Conservation (phyloP, 2,797 vertebrate species). For the Notolepis coatsorum region DNA sequence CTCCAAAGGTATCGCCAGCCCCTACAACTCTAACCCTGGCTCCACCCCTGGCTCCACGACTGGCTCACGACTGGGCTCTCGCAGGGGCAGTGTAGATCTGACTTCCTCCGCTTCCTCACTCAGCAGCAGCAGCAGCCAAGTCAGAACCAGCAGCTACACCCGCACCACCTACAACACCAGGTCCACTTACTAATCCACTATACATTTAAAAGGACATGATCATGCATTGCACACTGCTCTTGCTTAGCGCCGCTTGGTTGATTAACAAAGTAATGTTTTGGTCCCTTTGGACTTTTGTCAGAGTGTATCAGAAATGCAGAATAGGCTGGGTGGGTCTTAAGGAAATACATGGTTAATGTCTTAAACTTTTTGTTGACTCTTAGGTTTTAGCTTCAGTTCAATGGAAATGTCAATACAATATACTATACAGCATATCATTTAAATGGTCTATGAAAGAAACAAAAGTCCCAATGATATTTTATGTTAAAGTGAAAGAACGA, state of each 20-base stretch:
- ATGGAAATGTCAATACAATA: too few relatives aligned
- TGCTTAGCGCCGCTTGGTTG: slow-evolving; percentile 4
- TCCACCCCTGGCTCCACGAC: slow-evolving; percentile 87
- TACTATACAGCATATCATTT: too few relatives aligned
- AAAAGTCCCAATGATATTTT: slow-evolving; percentile 7
- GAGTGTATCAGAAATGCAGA: slow-evolving; percentile 15
- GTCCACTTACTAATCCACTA: slow-evolving; percentile 19
- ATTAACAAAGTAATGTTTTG: background rate
- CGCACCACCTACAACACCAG: slow-evolving; percentile 40
- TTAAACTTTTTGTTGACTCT: slow-evolving; percentile 7
- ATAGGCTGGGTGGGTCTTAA: background rate
- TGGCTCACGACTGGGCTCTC: slow-evolving; percentile 80
- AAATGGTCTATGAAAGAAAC: slow-evolving; percentile 11
- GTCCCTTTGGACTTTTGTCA: background rate
- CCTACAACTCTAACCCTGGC: slow-evolving; percentile 92
- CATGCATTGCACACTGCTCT: background rate
- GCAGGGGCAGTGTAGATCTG: slow-evolving; percentile 90
- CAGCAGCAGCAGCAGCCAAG: slow-evolving; percentile 46
- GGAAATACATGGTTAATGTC: background rate
- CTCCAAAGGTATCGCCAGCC: slow-evolving; percentile 94
- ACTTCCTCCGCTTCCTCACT: slow-evolving; percentile 59
- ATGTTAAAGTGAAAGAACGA: slow-evolving; percentile 3
- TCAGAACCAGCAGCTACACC: slow-evolving; percentile 24
- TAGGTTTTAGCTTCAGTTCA: slow-evolving; percentile 29
- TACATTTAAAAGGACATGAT: slow-evolving; percentile 28